Percentiles rank a stretch among this genome's conserved stretches.
Evolutionary conservation across 2,888 invertebrate species (phyloP).

Genomic region (Coleophora flavipennella): DNA sequence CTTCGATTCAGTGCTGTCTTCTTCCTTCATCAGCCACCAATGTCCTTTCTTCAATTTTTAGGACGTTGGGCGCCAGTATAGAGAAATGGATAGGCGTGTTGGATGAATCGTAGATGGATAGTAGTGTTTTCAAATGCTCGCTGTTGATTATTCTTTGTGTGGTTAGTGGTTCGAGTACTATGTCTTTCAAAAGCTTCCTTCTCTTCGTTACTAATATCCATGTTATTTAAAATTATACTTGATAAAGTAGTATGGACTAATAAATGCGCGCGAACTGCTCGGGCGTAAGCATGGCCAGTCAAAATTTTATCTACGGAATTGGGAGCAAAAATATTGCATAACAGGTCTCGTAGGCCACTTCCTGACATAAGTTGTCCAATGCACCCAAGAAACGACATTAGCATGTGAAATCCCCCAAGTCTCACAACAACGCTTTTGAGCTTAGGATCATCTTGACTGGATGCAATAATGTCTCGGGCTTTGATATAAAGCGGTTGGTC

Average conservation of each 20-base stretch:
- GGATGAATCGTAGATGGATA: no score
- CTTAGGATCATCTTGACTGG: constrained; percentile 9
- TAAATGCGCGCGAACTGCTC: constrained; percentile 30
- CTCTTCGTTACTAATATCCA: not conserved
- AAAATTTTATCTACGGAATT: constrained; percentile 31
- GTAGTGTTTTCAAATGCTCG: not conserved
- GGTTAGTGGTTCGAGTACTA: not conserved
- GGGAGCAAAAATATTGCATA: constrained; percentile 19
- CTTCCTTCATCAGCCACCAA: no score
- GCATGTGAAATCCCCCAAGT: constrained; percentile 37
- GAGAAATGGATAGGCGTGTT: no score
- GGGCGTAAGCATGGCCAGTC: constrained; percentile 27
- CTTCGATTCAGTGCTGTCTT: no score
- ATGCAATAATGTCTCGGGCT: constrained; percentile 25
- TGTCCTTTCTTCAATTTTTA: no score
- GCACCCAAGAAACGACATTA: constrained; percentile 26
- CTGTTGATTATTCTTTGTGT: no score
- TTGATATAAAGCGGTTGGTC: constrained; percentile 31
- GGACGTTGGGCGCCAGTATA: no score
- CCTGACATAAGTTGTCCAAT: constrained; percentile 35
- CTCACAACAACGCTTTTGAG: constrained; percentile 20
- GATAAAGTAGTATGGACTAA: constrained; percentile 22
- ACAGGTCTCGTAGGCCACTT: constrained; percentile 21
- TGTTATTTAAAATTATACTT: not conserved
- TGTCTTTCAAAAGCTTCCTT: not conserved